Evolutionary conservation across 35 echinoderm and acorn worm species (phyloP).

Genomic region (Antedon bifida): DNA sequence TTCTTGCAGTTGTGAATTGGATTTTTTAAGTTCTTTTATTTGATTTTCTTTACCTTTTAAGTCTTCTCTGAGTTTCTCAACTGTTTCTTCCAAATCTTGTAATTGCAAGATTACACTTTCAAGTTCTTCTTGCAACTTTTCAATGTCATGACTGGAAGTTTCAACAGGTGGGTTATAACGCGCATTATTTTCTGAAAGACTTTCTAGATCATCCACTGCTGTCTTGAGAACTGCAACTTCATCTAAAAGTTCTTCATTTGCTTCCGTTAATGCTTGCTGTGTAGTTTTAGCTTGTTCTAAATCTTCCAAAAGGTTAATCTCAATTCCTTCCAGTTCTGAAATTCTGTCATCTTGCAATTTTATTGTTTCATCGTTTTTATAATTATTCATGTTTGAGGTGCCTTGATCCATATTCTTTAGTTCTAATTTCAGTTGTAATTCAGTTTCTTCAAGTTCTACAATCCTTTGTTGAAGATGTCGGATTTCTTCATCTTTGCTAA

Average conservation of each 20-base stretch:
- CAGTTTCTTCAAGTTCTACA: conserved; percentile 12
- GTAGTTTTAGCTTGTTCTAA: background rate
- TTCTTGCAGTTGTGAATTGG: conserved; percentile 13
- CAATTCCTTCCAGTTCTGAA: conserved; percentile 4
- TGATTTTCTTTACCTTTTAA: conserved; percentile 13
- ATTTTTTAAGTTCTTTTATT: conserved; percentile 10
- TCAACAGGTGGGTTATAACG: background rate
- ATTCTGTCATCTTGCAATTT: background rate
- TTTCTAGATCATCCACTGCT: background rate
- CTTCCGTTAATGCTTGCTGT: background rate
- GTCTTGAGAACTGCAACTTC: background rate
- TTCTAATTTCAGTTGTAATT: conserved; percentile 5
- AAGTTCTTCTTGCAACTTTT: conserved; percentile 1
- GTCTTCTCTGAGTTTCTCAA: background rate
- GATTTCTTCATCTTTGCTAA: conserved; percentile 7
- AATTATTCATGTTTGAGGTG: background rate
- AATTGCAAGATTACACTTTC: background rate
- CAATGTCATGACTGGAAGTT: background rate
- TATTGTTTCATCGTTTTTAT: background rate
- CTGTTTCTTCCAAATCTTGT: background rate
- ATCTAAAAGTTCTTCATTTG: background rate
- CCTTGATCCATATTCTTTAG: background rate
- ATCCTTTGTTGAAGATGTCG: conserved; percentile 17
- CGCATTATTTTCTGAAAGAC: background rate
- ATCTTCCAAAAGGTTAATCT: background rate